Evolutionary conservation across 2,797 vertebrate genomes (phyloP).

Genomic region (Oophaga sylvatica): DNA sequence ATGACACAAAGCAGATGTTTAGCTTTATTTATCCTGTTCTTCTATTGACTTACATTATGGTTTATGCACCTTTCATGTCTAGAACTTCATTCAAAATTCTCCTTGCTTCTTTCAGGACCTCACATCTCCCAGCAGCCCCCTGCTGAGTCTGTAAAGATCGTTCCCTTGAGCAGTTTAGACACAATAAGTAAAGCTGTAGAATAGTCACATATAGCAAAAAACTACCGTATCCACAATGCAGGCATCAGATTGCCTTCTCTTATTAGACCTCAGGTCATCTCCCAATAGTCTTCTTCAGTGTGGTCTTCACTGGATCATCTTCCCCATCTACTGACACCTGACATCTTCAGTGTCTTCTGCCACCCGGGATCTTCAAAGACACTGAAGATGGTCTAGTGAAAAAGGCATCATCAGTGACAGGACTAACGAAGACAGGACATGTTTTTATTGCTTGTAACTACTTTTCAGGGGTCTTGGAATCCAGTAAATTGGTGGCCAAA

Average conservation of each 20-base stretch:
- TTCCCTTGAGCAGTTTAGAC: not conserved
- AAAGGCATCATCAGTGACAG: too few species aligned
- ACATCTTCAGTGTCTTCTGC: too few species aligned
- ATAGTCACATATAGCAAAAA: not conserved
- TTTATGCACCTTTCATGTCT: constrained; percentile 20
- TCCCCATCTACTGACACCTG: too few species aligned
- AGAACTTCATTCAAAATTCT: constrained; percentile 19
- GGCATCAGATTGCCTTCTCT: not conserved
- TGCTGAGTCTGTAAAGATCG: not conserved
- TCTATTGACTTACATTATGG: not conserved
- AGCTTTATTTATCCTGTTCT: constrained; percentile 8
- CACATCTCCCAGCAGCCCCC: not conserved
- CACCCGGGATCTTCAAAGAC: too few species aligned
- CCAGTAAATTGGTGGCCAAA: too few species aligned
- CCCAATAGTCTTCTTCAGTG: too few species aligned
- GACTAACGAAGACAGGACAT: too few species aligned
- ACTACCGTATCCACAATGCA: not conserved
- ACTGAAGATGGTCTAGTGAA: too few species aligned
- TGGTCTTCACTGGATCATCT: too few species aligned
- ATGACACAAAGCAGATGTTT: constrained; percentile 20
- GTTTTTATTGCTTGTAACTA: too few species aligned
- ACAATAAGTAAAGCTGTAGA: not conserved
- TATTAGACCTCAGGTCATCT: not conserved
- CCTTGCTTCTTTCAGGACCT: not conserved
- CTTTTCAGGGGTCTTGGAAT: too few species aligned